Percentiles rank a stretch among this genome's conserved stretches.
These are phyloP conservation scores for crab-eating macaque (Macaca fascicularis) DNA, from an alignment of 2,113 vertebrate species.

Conservation along the genomic window T2T-MFA8v1.1 NC_088389.1:64031001-64031500, in stretches of 20 bases:
- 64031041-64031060: not conserved
- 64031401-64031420: too few species aligned
- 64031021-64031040: not conserved
- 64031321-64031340: too few species aligned
- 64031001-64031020: not conserved
- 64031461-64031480: too few species aligned
- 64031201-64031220: not conserved
- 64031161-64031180: not conserved
- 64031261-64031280: not conserved
- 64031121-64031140: not conserved
- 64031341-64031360: too few species aligned
- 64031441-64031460: too few species aligned
- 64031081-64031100: not conserved
- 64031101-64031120: not conserved
- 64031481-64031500: too few species aligned
- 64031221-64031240: slow-evolving; percentile 8
- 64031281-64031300: too few species aligned
- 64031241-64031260: not conserved
- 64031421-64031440: too few species aligned
- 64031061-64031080: not conserved
- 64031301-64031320: too few species aligned
- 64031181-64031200: slow-evolving; percentile 1
- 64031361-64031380: too few species aligned
- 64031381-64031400: too few species aligned
- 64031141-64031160: not conserved